Percentiles rank a stretch among this genome's conserved stretches.
These are phyloP conservation scores for Drosophila robusta DNA, from an alignment of 2,888 invertebrate genomes.

Conservation along the genomic window DNA sequence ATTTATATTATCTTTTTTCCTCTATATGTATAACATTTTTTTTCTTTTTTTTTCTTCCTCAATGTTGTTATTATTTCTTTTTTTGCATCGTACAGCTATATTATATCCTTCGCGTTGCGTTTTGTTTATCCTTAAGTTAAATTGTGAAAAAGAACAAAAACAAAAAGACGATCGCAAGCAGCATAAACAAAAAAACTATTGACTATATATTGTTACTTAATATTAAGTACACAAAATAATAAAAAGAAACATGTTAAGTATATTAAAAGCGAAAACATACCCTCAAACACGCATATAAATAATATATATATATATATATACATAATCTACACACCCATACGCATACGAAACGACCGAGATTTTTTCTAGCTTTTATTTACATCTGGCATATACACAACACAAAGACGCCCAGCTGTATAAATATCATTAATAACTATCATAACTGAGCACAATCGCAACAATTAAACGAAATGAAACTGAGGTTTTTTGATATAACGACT, in stretches of 20 bases:
- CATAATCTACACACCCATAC: background rate
- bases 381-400: slow-evolving; percentile 1
- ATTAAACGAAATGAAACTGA: slow-evolving; percentile 11
- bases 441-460: slow-evolving; percentile 31
- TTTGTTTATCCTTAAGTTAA: slow-evolving; percentile 35
- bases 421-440: slow-evolving; percentile 6
- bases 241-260: slow-evolving; percentile 12
- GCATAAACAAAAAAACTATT: slow-evolving; percentile 18
- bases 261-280: background rate
- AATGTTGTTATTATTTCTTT: background rate
- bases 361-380: slow-evolving; percentile 6
- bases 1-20: slow-evolving; percentile 17
- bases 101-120: slow-evolving; percentile 5
- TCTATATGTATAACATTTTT: slow-evolving; percentile 1
- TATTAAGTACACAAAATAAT: slow-evolving; percentile 23
- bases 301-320: slow-evolving; percentile 4
- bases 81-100: slow-evolving; percentile 8
- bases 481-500: slow-evolving; percentile 31
- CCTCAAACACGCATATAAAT: slow-evolving; percentile 4
- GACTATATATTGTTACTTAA: slow-evolving; percentile 48
- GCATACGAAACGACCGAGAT: slow-evolving; percentile 25
- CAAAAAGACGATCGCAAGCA: slow-evolving; percentile 9
- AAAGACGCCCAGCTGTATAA: slow-evolving; percentile 12
- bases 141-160: slow-evolving; percentile 33
- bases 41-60: background rate